These are phyloP conservation scores for Petaurus breviceps DNA, from an alignment of 2,113 vertebrate genomes.

Conservation along the genomic window DNA sequence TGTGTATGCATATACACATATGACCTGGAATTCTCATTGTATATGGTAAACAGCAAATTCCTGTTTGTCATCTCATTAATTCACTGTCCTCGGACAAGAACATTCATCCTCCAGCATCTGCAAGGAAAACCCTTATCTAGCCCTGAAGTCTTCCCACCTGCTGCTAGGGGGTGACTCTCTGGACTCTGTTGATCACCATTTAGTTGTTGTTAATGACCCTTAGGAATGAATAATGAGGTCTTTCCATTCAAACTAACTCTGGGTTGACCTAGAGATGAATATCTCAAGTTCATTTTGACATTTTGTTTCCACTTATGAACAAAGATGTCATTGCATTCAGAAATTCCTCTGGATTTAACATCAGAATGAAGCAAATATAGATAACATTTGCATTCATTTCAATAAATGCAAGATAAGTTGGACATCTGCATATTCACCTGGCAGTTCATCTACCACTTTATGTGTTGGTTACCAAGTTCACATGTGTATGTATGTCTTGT, in stretches of 20 bases:
- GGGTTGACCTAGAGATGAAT: not conserved
- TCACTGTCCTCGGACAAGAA: not conserved
- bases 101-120: not conserved
- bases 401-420: not conserved
- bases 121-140: not conserved
- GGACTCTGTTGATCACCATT: not conserved
- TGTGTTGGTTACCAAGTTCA: not conserved
- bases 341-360: not conserved
- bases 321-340: not conserved
- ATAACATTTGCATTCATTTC: not conserved
- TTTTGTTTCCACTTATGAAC: not conserved
- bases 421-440: not conserved
- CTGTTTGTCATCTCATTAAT: not conserved
- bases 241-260: not conserved
- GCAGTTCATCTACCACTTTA: not conserved
- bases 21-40: not conserved
- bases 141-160: not conserved
- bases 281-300: not conserved
- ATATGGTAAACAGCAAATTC: not conserved
- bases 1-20: not conserved
- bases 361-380: not conserved
- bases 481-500: constrained; percentile 3
- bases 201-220: not conserved
- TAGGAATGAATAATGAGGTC: not conserved
- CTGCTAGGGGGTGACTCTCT: not conserved